These are phyloP conservation scores for Latrodectus elegans DNA, from an alignment of 2,888 invertebrate species.

Conservation along the genomic window DNA sequence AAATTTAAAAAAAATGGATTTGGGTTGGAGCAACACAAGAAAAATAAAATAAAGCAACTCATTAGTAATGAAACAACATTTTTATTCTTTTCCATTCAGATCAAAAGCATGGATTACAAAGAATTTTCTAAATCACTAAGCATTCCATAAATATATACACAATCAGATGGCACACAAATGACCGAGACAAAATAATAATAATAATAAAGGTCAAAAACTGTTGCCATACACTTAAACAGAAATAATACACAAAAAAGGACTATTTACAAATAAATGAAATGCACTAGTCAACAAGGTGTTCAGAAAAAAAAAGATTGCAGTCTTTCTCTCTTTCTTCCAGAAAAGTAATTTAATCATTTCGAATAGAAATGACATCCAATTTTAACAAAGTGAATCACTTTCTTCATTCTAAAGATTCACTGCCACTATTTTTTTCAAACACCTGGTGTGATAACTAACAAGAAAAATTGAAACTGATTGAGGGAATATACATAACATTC, in stretches of 20 bases:
- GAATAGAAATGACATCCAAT: neutral
- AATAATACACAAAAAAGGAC: neutral
- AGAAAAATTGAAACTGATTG: neutral
- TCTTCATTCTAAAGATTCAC: neutral
- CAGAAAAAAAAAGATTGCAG: neutral
- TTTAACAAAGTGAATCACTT: neutral
- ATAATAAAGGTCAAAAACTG: constrained; percentile 1
- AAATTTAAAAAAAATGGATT: too few species aligned
- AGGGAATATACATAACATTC: neutral
- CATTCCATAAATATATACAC: constrained; percentile 53
- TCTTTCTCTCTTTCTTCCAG: neutral
- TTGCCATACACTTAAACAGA: constrained; percentile 13
- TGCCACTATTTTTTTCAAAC: neutral
- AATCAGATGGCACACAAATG: constrained; percentile 13
- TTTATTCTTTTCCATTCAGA: constrained; percentile 40
- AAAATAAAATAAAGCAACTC: constrained; percentile 30
- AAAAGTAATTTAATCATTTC: neutral
- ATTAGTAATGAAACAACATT: constrained; percentile 44
- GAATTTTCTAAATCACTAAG: constrained; percentile 40
- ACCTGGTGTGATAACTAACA: neutral
- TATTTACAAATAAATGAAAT: neutral
- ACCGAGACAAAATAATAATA: neutral
- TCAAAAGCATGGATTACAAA: constrained; percentile 38
- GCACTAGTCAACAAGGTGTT: neutral
- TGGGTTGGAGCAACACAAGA: constrained; percentile 5